Conservation (phyloP, 2,797 vertebrate genomes). For the Enteromius afrohamiltoni region DNA sequence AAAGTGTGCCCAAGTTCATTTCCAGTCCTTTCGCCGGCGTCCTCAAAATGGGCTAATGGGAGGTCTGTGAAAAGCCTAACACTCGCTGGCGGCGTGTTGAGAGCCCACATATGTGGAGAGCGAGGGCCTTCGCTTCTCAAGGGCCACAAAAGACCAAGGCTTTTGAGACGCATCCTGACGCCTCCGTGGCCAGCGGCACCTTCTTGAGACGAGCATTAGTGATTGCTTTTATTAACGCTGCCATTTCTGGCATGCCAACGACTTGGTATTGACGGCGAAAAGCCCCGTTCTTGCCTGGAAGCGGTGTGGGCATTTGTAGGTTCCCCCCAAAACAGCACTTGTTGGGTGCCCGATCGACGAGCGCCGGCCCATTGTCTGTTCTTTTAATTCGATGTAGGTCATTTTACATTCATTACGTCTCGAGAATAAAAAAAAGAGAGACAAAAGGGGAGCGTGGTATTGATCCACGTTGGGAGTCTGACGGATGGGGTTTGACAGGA, state of each 20-base stretch:
- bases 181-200: slow-evolving; percentile 88
- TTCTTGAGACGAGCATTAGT: slow-evolving; percentile 87
- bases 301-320: slow-evolving; percentile 81
- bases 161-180: slow-evolving; percentile 81
- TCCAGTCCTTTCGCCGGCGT: slow-evolving; percentile 86
- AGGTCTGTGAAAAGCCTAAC: slow-evolving; percentile 75
- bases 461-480: slow-evolving; percentile 92
- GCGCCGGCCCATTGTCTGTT: slow-evolving; percentile 74
- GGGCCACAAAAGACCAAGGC: slow-evolving; percentile 88
- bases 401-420: slow-evolving; percentile 84
- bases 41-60: slow-evolving; percentile 81
- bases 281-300: slow-evolving; percentile 79
- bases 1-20: slow-evolving; percentile 83
- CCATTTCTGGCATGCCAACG: slow-evolving; percentile 87
- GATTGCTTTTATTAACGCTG: slow-evolving; percentile 91
- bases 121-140: slow-evolving; percentile 84
- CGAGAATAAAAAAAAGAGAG: slow-evolving; percentile 81
- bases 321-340: slow-evolving; percentile 74
- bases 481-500: slow-evolving; percentile 90
- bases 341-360: slow-evolving; percentile 81
- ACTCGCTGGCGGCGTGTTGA: slow-evolving; percentile 75
- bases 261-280: slow-evolving; percentile 79
- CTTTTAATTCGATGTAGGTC: slow-evolving; percentile 88
- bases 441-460: slow-evolving; percentile 96
- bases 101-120: slow-evolving; percentile 80